Base-by-base conservation (phyloP, 2,888 invertebrate species). In the Campopleginae sp. region DNA sequence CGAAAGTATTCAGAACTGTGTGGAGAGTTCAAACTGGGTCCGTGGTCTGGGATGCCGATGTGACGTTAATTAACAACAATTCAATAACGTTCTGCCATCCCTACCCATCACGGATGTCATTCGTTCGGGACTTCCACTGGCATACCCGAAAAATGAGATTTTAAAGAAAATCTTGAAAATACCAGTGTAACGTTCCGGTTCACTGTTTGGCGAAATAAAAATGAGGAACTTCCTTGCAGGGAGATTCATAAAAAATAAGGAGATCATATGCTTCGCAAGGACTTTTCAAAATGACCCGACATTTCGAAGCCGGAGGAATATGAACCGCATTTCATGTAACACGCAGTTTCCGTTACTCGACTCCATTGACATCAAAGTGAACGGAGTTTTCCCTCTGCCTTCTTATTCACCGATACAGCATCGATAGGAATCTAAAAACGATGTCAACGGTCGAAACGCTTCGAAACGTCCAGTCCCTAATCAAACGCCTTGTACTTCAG, bases 401-500 rank as follows among this genome's bases (percentile, higher is more conserved):
- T 51, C 51, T 70, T 6, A 46, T 12, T 46, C 23, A 31, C 23
- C 23, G 12, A 14, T 66, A 66, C 1, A 19, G 2, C 2, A 19
- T 19, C 5, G 23, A 19, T 6, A 12, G 12, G 23, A 66, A 66
- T 42, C 42, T 14, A 7, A 12, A 23, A 31, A 42, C 12, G 0
- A 23, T 23, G 38, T 19, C 19, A 12, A 42, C 4, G 19, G n/a
- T 10, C 42, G 74, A 58, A 46, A 46, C 61, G 44, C 58, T 7
- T 44, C 14, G 23, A 33, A 66, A 44, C 48, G 68, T 70, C 48
- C 38, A n/a, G 48, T 44, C 31, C 66, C 19, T 38, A 48, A 46
- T 19, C 68, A 51, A 74, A 51, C 74, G 68, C 78, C 78, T 78
- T 63, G 76, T 81, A 61, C 63, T 78, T 78, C 33, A 58, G 77